These are phyloP conservation scores for Periplaneta americana DNA, from an alignment of 1,140 invertebrate genomes.

Conservation along the genomic window DNA sequence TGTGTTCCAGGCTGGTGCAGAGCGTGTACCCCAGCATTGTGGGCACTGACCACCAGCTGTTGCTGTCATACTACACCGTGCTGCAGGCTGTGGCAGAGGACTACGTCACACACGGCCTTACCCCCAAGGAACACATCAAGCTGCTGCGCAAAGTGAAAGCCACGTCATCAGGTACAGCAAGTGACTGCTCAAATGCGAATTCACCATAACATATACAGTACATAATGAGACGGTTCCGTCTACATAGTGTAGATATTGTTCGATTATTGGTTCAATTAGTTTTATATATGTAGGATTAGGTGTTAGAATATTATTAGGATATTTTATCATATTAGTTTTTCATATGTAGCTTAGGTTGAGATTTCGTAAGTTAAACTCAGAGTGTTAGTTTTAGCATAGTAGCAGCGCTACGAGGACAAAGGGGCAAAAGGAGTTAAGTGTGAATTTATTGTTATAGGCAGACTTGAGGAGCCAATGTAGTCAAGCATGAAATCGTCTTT, in stretches of 20 bases:
- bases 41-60: conserved; percentile 21
- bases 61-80: conserved; percentile 23
- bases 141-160: conserved; percentile 26
- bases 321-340: no score
- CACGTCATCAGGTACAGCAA: conserved; percentile 21
- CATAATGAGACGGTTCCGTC: not conserved
- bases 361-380: not conserved
- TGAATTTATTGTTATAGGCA: no score
- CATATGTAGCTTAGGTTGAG: not conserved
- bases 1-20: conserved; percentile 19
- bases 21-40: conserved; percentile 18
- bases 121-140: conserved; percentile 26
- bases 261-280: no score
- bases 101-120: conserved; percentile 13
- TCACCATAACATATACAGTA: not conserved
- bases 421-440: no score
- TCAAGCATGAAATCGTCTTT: no score
- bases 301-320: no score
- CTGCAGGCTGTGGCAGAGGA: conserved; percentile 19
- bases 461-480: no score
- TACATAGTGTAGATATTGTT: not conserved
- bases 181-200: not conserved
- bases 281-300: no score
- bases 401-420: no score
- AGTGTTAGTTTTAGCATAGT: no score